phyloP scores from a whole-genome alignment of 2,113 vertebrate genomes.

The Otis tarda region DNA sequence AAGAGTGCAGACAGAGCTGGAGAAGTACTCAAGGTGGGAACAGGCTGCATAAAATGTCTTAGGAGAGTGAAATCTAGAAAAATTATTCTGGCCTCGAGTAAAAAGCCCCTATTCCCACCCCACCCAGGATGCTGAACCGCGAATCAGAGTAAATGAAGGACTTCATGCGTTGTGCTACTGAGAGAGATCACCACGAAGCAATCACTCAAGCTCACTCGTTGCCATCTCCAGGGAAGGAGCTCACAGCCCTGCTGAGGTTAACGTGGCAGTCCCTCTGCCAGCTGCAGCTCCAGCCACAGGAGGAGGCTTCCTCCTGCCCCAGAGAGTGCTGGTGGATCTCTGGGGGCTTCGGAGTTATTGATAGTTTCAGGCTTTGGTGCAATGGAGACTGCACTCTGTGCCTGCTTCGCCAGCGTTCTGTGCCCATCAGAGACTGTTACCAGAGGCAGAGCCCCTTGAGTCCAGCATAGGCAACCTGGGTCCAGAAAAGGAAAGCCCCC shows the following conservation, averaged over 20 bases:
- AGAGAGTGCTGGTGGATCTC: not conserved
- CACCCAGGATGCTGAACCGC: not conserved
- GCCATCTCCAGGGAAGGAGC: not conserved
- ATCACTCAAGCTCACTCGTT: not conserved
- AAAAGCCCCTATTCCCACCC: not conserved
- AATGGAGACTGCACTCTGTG: accelerated
- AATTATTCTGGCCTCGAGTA: not conserved
- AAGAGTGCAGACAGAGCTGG: not conserved
- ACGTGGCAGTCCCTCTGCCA: not conserved
- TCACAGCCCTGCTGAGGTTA: not conserved
- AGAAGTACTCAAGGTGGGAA: not conserved
- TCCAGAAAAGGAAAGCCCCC: not conserved
- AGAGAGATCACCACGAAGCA: not conserved
- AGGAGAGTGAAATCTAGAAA: not conserved
- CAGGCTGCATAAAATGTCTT: not conserved
- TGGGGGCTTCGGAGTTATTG: not conserved
- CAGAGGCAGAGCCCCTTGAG: not conserved
- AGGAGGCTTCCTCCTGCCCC: not conserved
- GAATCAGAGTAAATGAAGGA: not conserved
- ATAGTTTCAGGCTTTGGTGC: not conserved
- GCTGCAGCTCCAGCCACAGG: not conserved
- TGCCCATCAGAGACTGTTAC: not conserved
- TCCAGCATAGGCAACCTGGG: not conserved
- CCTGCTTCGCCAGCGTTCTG: not conserved
- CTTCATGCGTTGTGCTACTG: not conserved